Conservation (phyloP, 2,113 vertebrate species). For the Callaeas wilsoni region DNA sequence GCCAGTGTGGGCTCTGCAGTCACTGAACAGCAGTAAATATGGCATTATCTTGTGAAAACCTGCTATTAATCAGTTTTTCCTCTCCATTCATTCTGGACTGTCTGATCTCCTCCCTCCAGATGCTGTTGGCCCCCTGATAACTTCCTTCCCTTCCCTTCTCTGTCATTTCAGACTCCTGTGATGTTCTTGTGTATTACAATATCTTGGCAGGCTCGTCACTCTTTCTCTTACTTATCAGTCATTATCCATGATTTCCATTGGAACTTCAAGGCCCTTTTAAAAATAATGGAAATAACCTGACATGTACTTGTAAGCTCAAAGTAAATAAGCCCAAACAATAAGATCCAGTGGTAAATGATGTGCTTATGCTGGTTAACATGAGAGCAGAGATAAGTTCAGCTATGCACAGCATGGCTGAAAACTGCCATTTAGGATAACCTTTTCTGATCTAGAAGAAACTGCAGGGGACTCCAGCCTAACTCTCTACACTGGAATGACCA, state of each 20-base stretch:
- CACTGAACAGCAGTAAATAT: background rate
- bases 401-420: background rate
- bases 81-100: background rate
- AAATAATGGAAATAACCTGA: slow-evolving; percentile 37
- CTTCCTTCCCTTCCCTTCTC: background rate
- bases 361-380: background rate
- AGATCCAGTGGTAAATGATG: background rate
- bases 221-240: slow-evolving; percentile 21
- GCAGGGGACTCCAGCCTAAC: background rate
- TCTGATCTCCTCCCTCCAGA: slow-evolving; percentile 37
- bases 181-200: slow-evolving; percentile 11
- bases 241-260: slow-evolving; percentile 1
- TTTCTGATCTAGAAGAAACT: background rate
- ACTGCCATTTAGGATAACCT: background rate
- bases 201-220: background rate
- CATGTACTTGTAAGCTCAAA: background rate
- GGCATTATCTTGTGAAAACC: slow-evolving; percentile 32
- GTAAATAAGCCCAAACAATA: slow-evolving; percentile 13
- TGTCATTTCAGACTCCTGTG: slow-evolving; percentile 1
- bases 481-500: background rate
- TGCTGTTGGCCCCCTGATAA: slow-evolving; percentile 1
- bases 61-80: slow-evolving; percentile 4
- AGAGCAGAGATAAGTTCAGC: background rate
- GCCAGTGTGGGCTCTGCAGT: background rate
- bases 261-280: slow-evolving; percentile 5